A percentile compares a stretch with the other conserved stretches of the same genome.
These are phyloP conservation scores for Elymnias hypermnestra DNA, from an alignment of 1,140 invertebrate species.

Conservation along the genomic window DNA sequence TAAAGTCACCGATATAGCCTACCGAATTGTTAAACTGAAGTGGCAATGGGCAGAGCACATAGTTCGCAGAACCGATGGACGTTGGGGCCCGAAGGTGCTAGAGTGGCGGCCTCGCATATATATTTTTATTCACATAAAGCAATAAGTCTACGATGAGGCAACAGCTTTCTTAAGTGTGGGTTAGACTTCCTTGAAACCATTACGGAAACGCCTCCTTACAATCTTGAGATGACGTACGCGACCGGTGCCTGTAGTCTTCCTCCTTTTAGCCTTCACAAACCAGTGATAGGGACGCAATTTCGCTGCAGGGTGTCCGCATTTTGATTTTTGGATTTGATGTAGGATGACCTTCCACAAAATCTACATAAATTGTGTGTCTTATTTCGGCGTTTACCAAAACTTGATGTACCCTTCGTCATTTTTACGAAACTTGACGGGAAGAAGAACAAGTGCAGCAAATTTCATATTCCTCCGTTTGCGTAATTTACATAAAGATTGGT, in stretches of 20 bases:
- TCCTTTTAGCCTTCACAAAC: slow-evolving; percentile 97
- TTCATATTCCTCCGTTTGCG: no score
- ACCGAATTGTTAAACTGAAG: no score
- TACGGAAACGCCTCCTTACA: slow-evolving; percentile 92
- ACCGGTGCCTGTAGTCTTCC: no score
- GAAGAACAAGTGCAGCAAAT: no score
- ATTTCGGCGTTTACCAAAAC: slow-evolving; percentile 99
- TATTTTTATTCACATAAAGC: slow-evolving; percentile 45
- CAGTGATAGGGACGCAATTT: slow-evolving; percentile 98
- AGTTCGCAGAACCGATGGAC: no score
- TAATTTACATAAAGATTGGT: no score
- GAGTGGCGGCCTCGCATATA: no score
- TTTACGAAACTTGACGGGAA: slow-evolving; percentile 59
- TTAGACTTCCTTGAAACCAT: slow-evolving; percentile 84
- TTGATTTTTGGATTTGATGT: slow-evolving; percentile 99
- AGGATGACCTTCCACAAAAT: slow-evolving; percentile 96
- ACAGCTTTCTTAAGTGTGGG: slow-evolving; percentile 77
- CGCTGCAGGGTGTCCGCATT: slow-evolving; percentile 95
- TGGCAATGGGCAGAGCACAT: no score
- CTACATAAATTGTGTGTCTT: slow-evolving; percentile 99
- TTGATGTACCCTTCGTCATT: slow-evolving; percentile 98
- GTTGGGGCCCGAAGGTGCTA: no score
- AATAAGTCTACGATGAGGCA: slow-evolving; percentile 58
- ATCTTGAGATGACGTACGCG: slow-evolving; percentile 96
- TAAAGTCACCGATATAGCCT: no score